These are phyloP conservation scores for Geotrypetes seraphini DNA, from an alignment of 2,797 vertebrate species.

Conservation along the genomic window DNA sequence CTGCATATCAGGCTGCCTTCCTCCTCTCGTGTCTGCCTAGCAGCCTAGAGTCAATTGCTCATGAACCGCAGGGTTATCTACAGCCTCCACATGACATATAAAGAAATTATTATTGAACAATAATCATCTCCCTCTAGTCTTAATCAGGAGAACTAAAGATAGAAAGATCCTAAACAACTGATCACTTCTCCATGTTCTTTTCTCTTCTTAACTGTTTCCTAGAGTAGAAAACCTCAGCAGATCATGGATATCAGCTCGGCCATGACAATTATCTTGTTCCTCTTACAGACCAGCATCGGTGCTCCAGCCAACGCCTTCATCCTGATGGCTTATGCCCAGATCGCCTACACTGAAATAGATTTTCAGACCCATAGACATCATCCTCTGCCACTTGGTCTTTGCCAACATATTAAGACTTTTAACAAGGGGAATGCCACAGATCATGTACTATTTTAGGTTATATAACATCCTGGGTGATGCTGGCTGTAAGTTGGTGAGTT, in stretches of 20 bases:
- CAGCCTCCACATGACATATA: too few species aligned
- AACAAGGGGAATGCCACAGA: not conserved
- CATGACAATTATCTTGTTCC: not conserved
- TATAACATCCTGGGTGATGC: not conserved
- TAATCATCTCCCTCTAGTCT: too few species aligned
- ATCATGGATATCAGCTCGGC: not conserved
- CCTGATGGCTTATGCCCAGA: not conserved
- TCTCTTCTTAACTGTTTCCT: too few species aligned
- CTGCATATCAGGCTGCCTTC: too few species aligned
- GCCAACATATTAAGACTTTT: not conserved
- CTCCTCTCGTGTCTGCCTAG: too few species aligned
- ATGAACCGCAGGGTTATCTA: too few species aligned
- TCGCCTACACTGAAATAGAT: not conserved
- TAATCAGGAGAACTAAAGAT: too few species aligned
- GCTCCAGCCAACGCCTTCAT: not conserved
- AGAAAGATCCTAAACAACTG: too few species aligned
- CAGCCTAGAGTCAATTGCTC: too few species aligned
- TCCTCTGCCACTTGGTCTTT: not conserved
- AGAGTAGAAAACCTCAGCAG: too few species aligned
- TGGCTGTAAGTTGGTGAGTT: not conserved
- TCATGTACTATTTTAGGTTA: not conserved
- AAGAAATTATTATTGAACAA: too few species aligned
- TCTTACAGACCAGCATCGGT: not conserved
- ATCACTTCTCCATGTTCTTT: too few species aligned
- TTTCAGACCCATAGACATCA: not conserved